Conservation (phyloP, 2,113 vertebrate species). For the Oncorhynchus mykiss region DNA sequence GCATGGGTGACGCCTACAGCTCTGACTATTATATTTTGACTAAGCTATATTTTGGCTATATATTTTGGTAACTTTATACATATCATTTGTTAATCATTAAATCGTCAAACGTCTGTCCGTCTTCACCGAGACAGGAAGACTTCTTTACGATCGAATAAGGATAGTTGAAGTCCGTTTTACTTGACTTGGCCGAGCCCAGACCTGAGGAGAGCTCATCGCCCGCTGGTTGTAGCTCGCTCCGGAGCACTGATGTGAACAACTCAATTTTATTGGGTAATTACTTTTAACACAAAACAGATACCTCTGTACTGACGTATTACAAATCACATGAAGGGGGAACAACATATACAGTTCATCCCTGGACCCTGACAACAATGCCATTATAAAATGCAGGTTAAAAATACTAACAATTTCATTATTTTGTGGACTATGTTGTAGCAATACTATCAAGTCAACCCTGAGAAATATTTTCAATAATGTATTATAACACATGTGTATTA, state of each 20-base stretch:
- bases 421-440: neutral
- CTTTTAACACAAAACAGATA: conserved; percentile 73
- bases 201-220: neutral
- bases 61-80: neutral
- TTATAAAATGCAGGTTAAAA: conserved; percentile 14
- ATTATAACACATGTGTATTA: neutral
- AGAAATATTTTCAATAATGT: conserved; percentile 6
- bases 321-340: conserved; percentile 60
- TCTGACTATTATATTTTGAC: conserved; percentile 1
- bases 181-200: neutral
- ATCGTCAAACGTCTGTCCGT: neutral
- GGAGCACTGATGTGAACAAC: conserved; percentile 28
- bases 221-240: neutral
- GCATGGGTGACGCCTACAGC: too few relatives aligned
- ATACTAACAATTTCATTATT: neutral
- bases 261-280: conserved; percentile 70
- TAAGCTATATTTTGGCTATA: conserved; percentile 8
- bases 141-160: neutral
- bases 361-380: conserved; percentile 33
- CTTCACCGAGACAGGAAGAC: neutral
- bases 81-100: conserved; percentile 5
- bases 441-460: neutral
- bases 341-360: conserved; percentile 38
- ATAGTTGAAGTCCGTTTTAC: neutral
- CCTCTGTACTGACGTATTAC: conserved; percentile 62